phyloP scores from a whole-genome alignment of 2,888 invertebrate species.

The Drosophila atripex region DNA sequence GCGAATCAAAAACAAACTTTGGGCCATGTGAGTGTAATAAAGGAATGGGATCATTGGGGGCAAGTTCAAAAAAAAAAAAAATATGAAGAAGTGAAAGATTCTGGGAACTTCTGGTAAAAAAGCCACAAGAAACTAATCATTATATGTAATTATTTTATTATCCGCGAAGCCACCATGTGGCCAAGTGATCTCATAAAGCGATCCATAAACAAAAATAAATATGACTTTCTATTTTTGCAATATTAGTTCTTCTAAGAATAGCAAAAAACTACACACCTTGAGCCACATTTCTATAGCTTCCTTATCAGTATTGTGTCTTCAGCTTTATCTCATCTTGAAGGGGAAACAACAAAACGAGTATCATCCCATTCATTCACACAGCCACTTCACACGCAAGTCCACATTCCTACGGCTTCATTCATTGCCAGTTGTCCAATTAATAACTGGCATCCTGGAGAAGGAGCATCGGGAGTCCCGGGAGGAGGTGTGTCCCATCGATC shows the following conservation, averaged over 20 bases:
- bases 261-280: conserved; percentile 6
- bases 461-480: conserved; percentile 2
- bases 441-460: conserved; percentile 42
- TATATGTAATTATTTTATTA: conserved; percentile 36
- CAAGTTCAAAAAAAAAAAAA: conserved; percentile 9
- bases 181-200: background rate
- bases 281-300: conserved; percentile 43
- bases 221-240: conserved; percentile 18
- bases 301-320: conserved; percentile 18
- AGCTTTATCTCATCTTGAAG: conserved; percentile 13
- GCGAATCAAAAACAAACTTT: conserved; percentile 44
- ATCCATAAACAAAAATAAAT: background rate
- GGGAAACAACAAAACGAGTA: conserved; percentile 14
- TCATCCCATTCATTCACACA: conserved; percentile 36
- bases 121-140: conserved; percentile 33
- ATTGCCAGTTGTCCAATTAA: conserved; percentile 58
- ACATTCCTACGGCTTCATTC: conserved; percentile 66
- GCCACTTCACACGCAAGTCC: conserved; percentile 41
- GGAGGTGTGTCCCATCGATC: conserved; percentile 19
- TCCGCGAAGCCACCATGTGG: conserved; percentile 5
- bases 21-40: conserved; percentile 9
- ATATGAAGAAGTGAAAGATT: conserved; percentile 19
- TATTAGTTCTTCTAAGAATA: background rate
- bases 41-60: conserved; percentile 40
- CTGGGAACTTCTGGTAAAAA: conserved; percentile 18